Base-by-base conservation (phyloP, 1,140 invertebrate genomes). In the Lithobius niger region DNA sequence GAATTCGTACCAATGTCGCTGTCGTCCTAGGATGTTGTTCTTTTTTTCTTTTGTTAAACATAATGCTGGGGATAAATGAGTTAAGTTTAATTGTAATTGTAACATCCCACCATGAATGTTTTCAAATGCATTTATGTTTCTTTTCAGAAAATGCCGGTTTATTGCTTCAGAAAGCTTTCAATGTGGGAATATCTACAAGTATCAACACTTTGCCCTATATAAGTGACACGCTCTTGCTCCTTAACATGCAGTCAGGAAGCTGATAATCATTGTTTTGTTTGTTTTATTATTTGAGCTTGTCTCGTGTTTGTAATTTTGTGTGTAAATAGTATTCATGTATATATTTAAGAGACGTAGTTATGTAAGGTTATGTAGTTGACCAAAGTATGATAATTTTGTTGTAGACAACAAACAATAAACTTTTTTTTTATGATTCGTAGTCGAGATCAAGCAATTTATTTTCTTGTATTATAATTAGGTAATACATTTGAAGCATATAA, bases 241-340 rank as follows among this genome's bases (percentile, higher is more conserved):
- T 94, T 43, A 88, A 90, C 70, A 75, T 83, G 44, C 88, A 92
- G 64, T 78, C 82, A 64, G 86, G 84, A 25, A 87, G 82, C 73
- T 88, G 73, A 71, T 45, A 50, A 50, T 50, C 3, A 27, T 18
- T 40, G 18, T 18, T 13, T 13, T 13, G 10, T 40, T 40, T 18
- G 18, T 40, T 40, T 40, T 40, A 40, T 13, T 40, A 40, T 40
- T 18, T 40, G 31, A 40, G 31, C 10, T 13, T 40, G 18, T 13
- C 10, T 40, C 31, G 10, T 40, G 31, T 40, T 40, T 40, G n/a
- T n/a, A n/a, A n/a, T n/a, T n/a, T n/a, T n/a, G n/a, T n/a, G n/a
- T n/a, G n/a, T n/a, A n/a, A n/a, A n/a, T n/a, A n/a, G n/a, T n/a
- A n/a, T n/a, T n/a, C n/a, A n/a, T n/a, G n/a, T n/a, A n/a, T n/a